Conservation (phyloP, 2,888 invertebrate species). For the Adelognathus sp. region DNA sequence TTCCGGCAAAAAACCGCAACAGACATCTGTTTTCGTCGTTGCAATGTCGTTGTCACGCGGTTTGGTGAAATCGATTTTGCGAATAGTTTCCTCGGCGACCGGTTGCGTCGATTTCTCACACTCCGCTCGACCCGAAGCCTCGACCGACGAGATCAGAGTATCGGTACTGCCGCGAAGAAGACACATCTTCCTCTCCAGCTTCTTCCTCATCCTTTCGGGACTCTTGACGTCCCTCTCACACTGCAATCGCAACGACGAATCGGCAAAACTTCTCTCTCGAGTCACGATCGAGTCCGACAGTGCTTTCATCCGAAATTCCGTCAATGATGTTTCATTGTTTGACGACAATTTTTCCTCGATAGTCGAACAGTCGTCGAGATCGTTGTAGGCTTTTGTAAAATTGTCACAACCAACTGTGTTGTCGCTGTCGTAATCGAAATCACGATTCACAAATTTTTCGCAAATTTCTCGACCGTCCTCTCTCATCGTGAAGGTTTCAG, state of each 20-base stretch:
- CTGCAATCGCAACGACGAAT: neutral
- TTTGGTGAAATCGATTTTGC: neutral
- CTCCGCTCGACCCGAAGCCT: constrained; percentile 41
- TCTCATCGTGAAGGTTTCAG: neutral
- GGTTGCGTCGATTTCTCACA: constrained; percentile 25
- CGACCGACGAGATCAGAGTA: constrained; percentile 67
- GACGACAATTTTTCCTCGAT: constrained; percentile 1
- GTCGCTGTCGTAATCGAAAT: constrained; percentile 65
- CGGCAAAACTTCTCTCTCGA: neutral
- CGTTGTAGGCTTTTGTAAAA: constrained; percentile 28
- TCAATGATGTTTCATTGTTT: constrained; percentile 4
- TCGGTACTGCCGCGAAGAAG: constrained; percentile 68
- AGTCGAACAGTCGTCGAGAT: neutral
- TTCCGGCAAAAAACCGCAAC: constrained; percentile 57
- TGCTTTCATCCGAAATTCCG: constrained; percentile 24
- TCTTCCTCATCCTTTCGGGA: constrained; percentile 2
- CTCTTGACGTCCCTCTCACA: neutral
- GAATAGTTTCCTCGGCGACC: constrained; percentile 64
- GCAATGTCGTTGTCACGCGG: constrained; percentile 42
- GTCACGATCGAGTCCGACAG: constrained; percentile 46
- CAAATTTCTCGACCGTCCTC: constrained; percentile 32
- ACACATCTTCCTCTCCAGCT: constrained; percentile 60
- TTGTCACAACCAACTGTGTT: constrained; percentile 41
- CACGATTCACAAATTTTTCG: constrained; percentile 53
- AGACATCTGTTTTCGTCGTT: neutral